phyloP scores from a whole-genome alignment of 2,888 invertebrate species.

The Stenchaetothrips biformis region DNA sequence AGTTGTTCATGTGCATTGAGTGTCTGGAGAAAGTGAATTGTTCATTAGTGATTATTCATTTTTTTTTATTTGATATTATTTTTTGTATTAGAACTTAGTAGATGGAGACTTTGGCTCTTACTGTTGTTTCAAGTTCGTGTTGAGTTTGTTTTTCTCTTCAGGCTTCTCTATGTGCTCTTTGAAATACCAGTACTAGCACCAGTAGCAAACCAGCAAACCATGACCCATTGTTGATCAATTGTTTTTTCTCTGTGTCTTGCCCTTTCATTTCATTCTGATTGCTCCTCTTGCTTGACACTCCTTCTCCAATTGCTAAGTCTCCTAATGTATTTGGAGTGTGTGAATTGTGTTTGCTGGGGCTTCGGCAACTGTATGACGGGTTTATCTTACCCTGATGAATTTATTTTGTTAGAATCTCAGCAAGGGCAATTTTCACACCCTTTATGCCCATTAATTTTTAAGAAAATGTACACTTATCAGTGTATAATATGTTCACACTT shows the following conservation, averaged over 20 bases:
- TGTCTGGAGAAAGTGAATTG: neutral
- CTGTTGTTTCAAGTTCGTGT: too few species aligned
- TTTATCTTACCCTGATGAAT: neutral
- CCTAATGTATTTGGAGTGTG: neutral
- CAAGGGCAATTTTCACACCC: neutral
- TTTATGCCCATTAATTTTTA: neutral
- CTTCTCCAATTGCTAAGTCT: slow-evolving; percentile 1
- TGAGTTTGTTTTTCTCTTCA: neutral
- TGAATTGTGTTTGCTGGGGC: neutral
- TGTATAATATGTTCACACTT: neutral
- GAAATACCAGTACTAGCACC: neutral
- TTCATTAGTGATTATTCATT: neutral
- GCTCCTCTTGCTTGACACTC: slow-evolving; percentile 1
- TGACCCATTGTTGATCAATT: neutral
- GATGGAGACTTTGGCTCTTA: neutral
- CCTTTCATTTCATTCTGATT: neutral
- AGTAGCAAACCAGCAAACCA: neutral
- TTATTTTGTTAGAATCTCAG: neutral
- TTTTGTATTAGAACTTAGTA: neutral
- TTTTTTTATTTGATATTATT: neutral
- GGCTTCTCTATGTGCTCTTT: neutral
- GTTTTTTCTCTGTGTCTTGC: too few species aligned
- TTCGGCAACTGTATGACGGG: neutral
- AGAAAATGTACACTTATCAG: neutral
- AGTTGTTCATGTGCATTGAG: neutral